These are phyloP conservation scores for Clarias laeviceps DNA, from an alignment of 2,797 vertebrate genomes.

Conservation along the genomic window DNA sequence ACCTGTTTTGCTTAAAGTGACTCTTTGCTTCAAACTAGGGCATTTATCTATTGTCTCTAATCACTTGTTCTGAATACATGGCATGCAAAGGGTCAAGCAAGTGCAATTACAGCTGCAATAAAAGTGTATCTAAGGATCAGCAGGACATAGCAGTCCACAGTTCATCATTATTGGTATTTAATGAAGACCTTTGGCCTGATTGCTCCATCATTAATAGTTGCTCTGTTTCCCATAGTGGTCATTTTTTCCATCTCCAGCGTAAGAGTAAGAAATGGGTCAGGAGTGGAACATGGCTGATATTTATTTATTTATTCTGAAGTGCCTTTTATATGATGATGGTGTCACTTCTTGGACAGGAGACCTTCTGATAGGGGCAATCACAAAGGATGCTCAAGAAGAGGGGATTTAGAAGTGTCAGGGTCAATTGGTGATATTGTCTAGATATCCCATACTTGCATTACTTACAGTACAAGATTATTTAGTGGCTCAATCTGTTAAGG, in stretches of 20 bases:
- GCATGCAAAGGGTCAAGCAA: not conserved
- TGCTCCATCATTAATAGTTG: not conserved
- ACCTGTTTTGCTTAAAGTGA: not conserved
- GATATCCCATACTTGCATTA: not conserved
- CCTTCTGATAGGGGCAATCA: constrained; percentile 8
- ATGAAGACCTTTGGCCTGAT: constrained; percentile 59
- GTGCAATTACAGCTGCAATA: not conserved
- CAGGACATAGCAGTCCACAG: constrained; percentile 63
- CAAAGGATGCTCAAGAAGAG: constrained; percentile 23
- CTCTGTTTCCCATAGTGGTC: not conserved
- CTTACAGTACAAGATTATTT: not conserved
- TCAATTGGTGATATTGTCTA: not conserved
- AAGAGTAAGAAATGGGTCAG: constrained; percentile 43
- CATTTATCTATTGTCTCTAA: not conserved
- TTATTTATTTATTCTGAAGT: constrained; percentile 52
- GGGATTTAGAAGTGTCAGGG: not conserved
- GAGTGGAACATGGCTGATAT: constrained; percentile 48
- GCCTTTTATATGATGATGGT: constrained; percentile 54
- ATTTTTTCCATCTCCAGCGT: constrained; percentile 40
- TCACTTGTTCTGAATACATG: not conserved
- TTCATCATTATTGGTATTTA: constrained; percentile 72
- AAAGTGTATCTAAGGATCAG: constrained; percentile 58
- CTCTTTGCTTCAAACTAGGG: not conserved
- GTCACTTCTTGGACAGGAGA: constrained; percentile 46
- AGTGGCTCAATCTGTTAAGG: too few species aligned